phyloP scores from a whole-genome alignment of 2,113 vertebrate species.

The Zeus faber region DNA sequence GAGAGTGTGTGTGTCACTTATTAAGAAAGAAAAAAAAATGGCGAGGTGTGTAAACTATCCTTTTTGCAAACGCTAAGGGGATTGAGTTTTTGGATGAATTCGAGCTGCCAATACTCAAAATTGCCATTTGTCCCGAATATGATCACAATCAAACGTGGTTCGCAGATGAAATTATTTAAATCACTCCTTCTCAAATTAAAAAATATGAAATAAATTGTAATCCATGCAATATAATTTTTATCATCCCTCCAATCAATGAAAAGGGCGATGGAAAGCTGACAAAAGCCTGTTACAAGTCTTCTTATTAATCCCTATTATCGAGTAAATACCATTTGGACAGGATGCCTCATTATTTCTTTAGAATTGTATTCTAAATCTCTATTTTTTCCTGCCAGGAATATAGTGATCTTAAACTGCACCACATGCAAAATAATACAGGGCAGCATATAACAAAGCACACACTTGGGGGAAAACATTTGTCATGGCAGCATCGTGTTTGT shows the following conservation, averaged over 20 bases:
- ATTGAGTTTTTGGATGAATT: too few relatives aligned
- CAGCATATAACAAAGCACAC: constrained; percentile 17
- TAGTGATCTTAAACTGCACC: constrained; percentile 34
- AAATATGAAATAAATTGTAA: too few relatives aligned
- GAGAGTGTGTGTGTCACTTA: neutral
- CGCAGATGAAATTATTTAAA: too few relatives aligned
- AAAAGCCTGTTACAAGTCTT: constrained; percentile 11
- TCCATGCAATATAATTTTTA: too few relatives aligned
- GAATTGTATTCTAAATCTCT: constrained; percentile 5
- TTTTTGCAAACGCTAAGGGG: too few relatives aligned
- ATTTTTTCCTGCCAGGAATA: constrained; percentile 7
- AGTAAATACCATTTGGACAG: constrained; percentile 30
- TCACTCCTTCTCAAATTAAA: too few relatives aligned
- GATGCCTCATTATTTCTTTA: constrained; percentile 3
- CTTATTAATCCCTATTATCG: constrained; percentile 15
- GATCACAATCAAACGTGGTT: too few relatives aligned
- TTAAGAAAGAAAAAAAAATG: too few relatives aligned
- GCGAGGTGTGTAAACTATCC: too few relatives aligned
- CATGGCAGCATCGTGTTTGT: too few relatives aligned
- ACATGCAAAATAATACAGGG: constrained; percentile 29
- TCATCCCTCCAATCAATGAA: constrained; percentile 21
- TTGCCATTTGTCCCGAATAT: too few relatives aligned
- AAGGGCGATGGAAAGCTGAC: constrained; percentile 18
- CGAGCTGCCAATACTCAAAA: too few relatives aligned
- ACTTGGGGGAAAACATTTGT: constrained; percentile 26